Conservation (phyloP, 1,140 invertebrate species). For the Cyclargus thomasi region DNA sequence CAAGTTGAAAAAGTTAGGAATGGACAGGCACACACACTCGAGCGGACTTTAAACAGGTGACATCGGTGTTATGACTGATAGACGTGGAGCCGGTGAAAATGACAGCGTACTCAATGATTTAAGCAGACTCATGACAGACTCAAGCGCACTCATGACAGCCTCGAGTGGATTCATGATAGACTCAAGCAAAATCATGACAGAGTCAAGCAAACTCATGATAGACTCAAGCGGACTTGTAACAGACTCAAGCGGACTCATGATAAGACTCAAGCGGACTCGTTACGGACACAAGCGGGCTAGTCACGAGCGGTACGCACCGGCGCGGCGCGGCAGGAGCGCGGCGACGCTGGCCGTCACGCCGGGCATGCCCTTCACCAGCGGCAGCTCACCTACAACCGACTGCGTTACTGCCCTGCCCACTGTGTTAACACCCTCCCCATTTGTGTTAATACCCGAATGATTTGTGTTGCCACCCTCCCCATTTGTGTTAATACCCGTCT, state of each 20-base stretch:
- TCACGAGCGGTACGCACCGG: slow-evolving; percentile 40
- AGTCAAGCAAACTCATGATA: neutral
- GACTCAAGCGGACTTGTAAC: slow-evolving; percentile 6
- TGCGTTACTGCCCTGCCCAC: slow-evolving; percentile 28
- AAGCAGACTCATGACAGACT: neutral
- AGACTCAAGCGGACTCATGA: slow-evolving; percentile 7
- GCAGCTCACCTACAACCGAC: slow-evolving; percentile 38
- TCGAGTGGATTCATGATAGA: too few species aligned
- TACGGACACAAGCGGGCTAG: neutral
- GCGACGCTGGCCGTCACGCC: slow-evolving; percentile 57
- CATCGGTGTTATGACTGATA: too few species aligned
- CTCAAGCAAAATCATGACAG: neutral
- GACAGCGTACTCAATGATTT: too few species aligned
- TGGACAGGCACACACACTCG: too few species aligned
- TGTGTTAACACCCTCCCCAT: neutral
- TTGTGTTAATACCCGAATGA: too few species aligned
- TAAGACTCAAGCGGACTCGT: too few species aligned
- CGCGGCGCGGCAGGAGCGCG: slow-evolving; percentile 48
- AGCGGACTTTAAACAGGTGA: too few species aligned
- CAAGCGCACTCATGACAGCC: neutral
- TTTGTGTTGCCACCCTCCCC: neutral
- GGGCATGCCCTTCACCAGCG: slow-evolving; percentile 64
- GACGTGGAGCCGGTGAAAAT: too few species aligned
- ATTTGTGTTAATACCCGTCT: too few species aligned
- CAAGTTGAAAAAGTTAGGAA: too few species aligned